A percentile compares a stretch with the other conserved stretches of the same genome.
These are phyloP conservation scores for Pseudotriccus pelzelni DNA, from an alignment of 2,797 vertebrate genomes.

Conservation along the genomic window DNA sequence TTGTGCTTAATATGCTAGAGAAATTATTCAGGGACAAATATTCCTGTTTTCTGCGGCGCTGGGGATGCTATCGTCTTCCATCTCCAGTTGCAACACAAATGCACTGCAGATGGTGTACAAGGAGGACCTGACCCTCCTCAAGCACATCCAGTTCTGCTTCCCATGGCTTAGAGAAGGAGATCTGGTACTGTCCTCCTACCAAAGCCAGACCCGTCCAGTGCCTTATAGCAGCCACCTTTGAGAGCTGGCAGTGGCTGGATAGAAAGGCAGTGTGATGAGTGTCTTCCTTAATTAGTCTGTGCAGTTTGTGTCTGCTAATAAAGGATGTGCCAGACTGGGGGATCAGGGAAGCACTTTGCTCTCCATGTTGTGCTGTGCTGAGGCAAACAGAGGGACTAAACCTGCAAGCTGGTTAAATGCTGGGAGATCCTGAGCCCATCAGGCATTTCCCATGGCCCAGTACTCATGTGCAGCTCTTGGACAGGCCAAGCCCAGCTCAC, in stretches of 20 bases:
- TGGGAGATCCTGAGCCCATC: neutral
- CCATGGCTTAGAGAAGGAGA: neutral
- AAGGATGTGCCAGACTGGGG: neutral
- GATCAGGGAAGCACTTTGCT: neutral
- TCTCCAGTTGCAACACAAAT: neutral
- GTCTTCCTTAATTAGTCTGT: neutral
- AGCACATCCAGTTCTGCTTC: neutral
- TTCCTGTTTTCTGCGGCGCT: neutral
- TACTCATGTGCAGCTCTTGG: neutral
- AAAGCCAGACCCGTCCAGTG: neutral
- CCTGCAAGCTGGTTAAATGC: neutral
- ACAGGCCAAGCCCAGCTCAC: neutral
- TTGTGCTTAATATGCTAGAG: conserved; percentile 53
- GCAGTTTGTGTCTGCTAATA: neutral
- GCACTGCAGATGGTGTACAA: neutral
- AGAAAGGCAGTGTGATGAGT: neutral
- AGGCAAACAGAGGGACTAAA: neutral
- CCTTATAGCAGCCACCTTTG: neutral
- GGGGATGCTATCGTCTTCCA: neutral
- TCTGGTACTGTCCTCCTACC: neutral
- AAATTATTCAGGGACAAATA: conserved; percentile 58
- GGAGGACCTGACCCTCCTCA: neutral
- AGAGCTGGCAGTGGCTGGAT: neutral
- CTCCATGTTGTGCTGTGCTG: neutral
- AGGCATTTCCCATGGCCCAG: neutral